Base-by-base conservation (phyloP, 2,797 vertebrate genomes). In the Anomalospiza imberbis region DNA sequence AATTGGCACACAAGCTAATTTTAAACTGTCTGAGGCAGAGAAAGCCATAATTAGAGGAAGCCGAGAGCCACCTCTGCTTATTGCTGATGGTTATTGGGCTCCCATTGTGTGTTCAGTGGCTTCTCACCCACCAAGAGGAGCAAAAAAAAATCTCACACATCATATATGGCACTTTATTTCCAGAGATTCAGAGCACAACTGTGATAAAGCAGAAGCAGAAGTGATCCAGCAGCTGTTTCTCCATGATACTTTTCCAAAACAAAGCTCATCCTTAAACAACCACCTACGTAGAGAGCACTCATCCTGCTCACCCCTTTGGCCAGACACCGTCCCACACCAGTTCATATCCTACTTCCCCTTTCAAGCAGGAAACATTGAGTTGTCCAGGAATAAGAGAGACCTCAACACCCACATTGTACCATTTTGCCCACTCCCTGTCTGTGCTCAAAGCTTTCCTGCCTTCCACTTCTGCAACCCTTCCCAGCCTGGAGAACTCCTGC, bases 161-260 rank as follows among this genome's bases (percentile, higher is more conserved):
- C 2, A 3, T 11, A 13, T 0, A 2, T 13, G 32, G 8, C 3
- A 1, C 38, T 31, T 57, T 8, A 1, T 54, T 61, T 57, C 36
- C 31, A 19, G 26, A 38, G n/a, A 32, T 13, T 32, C 73, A 60
- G 73, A 63, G 38, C 53, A 19, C 2, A 13, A 5, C 57, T 18
- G 36, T 7, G 82, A 83, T 10, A 34, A 71, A 85, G 72, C 57
- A 3, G 3, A 26, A 74, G 65, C 3, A 84, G 51, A 82, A 92
- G 63, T 10, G 92, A 91, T 63, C 45, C 78, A 92, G 44, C 90
- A 93, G 83, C 80, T 83, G 68, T 45, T 89, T 13, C 62, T 26
- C 72, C 5, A 1, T 3, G 40, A 40, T 1, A 4, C 38, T 57
- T 68, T 25, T n/a, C 89, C 87, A 54, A 66, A 81, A 20, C 0